Percentiles rank a stretch among this genome's conserved stretches.
Conservation (phyloP, 2,888 invertebrate species). For the Dromius quadrimaculatus region DNA sequence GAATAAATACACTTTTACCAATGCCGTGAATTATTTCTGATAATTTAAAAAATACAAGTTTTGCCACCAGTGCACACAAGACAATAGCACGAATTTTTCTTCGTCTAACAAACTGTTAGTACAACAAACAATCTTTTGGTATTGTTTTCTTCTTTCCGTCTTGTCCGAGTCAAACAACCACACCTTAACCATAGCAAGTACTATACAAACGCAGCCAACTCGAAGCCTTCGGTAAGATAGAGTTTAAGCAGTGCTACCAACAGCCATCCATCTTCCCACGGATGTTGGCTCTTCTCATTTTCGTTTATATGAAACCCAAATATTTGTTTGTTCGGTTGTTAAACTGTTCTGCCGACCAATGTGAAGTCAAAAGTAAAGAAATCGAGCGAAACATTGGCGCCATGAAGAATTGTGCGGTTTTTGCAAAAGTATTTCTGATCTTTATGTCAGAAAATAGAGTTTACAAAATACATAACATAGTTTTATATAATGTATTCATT, state of each 20-base stretch:
- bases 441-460: too few relatives aligned
- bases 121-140: conserved; percentile 10
- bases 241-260: conserved; percentile 13
- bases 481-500: too few relatives aligned
- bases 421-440: too few relatives aligned
- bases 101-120: background rate
- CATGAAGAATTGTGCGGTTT: background rate
- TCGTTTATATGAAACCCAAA: conserved; percentile 50
- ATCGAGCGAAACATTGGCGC: background rate
- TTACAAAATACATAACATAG: too few relatives aligned
- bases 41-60: too few relatives aligned
- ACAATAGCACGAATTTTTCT: background rate
- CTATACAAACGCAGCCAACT: background rate
- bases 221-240: background rate
- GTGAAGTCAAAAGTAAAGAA: too few relatives aligned
- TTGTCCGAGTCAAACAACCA: conserved; percentile 38
- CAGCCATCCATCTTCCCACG: conserved; percentile 47
- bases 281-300: conserved; percentile 46
- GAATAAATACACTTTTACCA: too few relatives aligned
- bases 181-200: conserved; percentile 22
- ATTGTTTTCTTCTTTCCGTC: background rate
- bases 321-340: conserved; percentile 48
- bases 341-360: conserved; percentile 26
- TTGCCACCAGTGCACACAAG: background rate
- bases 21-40: too few relatives aligned